Evolutionary conservation across 2,888 invertebrate species (phyloP), one percentile per base, ranked within the genome.

Genomic region (Diarsia dahlii): DNA sequence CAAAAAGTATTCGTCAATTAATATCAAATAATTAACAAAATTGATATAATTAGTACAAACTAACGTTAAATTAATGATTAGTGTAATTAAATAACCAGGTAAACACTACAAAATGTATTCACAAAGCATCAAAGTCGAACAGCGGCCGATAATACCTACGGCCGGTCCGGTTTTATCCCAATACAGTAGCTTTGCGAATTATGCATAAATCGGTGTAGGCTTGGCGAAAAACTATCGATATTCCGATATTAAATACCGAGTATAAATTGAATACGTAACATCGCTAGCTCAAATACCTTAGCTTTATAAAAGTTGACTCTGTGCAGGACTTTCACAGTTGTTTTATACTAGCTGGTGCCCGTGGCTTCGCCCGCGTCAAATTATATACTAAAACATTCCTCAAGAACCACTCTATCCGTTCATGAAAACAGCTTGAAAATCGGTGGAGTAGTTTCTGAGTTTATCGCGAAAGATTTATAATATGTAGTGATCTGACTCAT

Each of bases 111-210:
- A 81, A 76, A 64, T 54, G 46, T 69, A 74, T 84, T 69, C 54
- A 71, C 20, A 81, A 58, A 80, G 28, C 46, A 72, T 63, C 62
- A 81, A 76, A 81, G 69, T 60, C 39, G 45, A 66, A 15, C 54
- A 60, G 46, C n/a, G 20, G 48, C 69, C 58, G 50, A 63, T 81
- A 72, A 64, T 70, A n/a, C n/a, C n/a, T n/a, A 72, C 28, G 64
- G 39, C n/a, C 48, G 48, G 79, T 15, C 46, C 56, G 12, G 68
- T 52, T 73, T 85, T 74, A 85, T 73, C 45, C 72, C 46, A 71
- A 71, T 78, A 73, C 48, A 58, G 34, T 70, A 72, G 73, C 82
- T 82, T 76, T 73, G 64, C 73, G 65, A 82, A 82, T 82, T 78
- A 82, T 83, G 74, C 82, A 83, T 82, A 83, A 73, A 78, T 34